Evolutionary conservation across 64 coral and sea anemone genomes (phyloP), one percentile per base, ranked within the genome.

Genomic region (Astreopora myriophthalma): DNA sequence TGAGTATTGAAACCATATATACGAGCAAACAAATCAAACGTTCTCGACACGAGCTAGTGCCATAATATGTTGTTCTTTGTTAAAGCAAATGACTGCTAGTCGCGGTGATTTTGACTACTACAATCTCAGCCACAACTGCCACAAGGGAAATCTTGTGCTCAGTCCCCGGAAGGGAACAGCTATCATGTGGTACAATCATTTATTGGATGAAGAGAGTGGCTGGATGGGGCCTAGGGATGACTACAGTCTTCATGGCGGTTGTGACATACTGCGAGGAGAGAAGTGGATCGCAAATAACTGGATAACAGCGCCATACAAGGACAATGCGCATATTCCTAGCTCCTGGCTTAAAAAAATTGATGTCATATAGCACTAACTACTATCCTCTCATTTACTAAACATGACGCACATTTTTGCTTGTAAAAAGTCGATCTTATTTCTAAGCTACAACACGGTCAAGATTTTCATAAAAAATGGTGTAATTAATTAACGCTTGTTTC

Each of bases 251-350:
- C 97, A 99, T 25, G 97, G 97, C 1, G 97, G 97, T 6, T 99
- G 97, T 68, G 86, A 78, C 52, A 90, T 99, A 42, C 79, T 38
- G 49, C 90, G 87, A 80, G 97, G 97, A 49, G 55, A 88, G 3
- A 99, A 99, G 61, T 99, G 97, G 97, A 92, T 95, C 8, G 97
- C 97, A 11, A 99, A 99, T 85, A 85, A 93, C 34, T 99, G 97
- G 97, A 86, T 99, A 5, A 69, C 94, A 19, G 94, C 94, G 3
- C 94, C 97, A 64, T 96, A 99, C 40, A 83, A 88, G 34, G 90
- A 95, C 26, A 75, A 48, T 27, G 91, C 89, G n/a, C 94, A 99
- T 26, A 70, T 92, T 30, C 85, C 90, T 0, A 96, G 94, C 69
- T 34, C 82, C 25, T 96, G 87, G 57, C 42, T 80, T 25, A 39